Evolutionary conservation across 2,113 vertebrate species (phyloP).

Genomic region (Triplophysa rosa): DNA sequence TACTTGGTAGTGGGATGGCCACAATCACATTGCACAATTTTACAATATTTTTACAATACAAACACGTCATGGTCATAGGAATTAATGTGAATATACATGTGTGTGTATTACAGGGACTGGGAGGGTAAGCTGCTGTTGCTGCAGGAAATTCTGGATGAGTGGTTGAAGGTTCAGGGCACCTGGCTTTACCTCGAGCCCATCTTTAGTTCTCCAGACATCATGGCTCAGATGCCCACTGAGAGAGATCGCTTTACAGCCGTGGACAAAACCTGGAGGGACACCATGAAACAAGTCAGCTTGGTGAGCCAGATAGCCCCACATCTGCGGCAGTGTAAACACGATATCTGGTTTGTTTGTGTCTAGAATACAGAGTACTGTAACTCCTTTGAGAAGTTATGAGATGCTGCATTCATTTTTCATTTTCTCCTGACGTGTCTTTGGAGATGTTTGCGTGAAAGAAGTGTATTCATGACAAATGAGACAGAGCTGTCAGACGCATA

Average conservation of each 20-base stretch:
- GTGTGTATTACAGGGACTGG: conserved; percentile 75
- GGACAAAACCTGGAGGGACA: conserved; percentile 83
- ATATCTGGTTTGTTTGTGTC: background rate
- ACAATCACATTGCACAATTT: background rate
- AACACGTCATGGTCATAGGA: background rate
- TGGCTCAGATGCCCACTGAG: conserved; percentile 88
- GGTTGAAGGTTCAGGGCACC: conserved; percentile 86
- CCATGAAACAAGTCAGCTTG: conserved; percentile 77
- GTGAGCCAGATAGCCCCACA: conserved; percentile 61
- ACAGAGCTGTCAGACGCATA: conserved; percentile 36
- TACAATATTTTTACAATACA: background rate
- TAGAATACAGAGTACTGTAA: background rate
- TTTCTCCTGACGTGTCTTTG: background rate
- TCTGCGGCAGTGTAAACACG: background rate
- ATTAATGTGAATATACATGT: background rate
- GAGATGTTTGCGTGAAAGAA: background rate
- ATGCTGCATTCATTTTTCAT: too few relatives aligned
- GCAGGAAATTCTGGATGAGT: conserved; percentile 86
- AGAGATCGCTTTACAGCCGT: conserved; percentile 78
- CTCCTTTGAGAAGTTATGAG: background rate
- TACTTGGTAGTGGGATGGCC: background rate
- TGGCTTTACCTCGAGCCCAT: conserved; percentile 89
- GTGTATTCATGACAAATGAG: conserved; percentile 18
- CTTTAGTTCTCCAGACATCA: conserved; percentile 88
- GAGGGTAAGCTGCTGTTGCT: conserved; percentile 81